Evolutionary conservation across 1,140 invertebrate genomes (phyloP).

Genomic region (Capitella teleta): DNA sequence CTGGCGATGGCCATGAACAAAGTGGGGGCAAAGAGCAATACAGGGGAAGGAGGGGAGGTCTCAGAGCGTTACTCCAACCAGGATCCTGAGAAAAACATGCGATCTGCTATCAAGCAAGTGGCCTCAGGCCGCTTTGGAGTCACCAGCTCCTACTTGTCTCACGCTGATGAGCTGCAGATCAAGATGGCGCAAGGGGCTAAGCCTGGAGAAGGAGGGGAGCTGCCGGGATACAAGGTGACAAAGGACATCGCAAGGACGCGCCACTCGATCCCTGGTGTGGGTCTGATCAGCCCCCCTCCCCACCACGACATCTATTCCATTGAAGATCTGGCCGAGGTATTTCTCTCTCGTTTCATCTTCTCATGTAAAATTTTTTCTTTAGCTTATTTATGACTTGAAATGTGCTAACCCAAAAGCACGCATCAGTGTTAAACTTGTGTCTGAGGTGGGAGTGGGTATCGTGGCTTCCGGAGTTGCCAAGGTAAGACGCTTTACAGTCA

Average conservation of each 20-base stretch:
- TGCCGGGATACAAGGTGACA: constrained; percentile 56
- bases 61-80: constrained; percentile 63
- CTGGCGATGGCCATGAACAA: constrained; percentile 95
- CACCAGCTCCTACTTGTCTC: constrained; percentile 88
- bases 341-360: not conserved
- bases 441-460: constrained; percentile 95
- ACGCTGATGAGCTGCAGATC: constrained; percentile 56
- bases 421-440: constrained; percentile 96
- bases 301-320: constrained; percentile 99
- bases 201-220: constrained; percentile 42
- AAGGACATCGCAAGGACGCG: constrained; percentile 89
- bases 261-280: constrained; percentile 93
- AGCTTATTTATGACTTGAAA: constrained; percentile 94
- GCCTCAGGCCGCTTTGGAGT: constrained; percentile 97
- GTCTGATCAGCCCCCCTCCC: constrained; percentile 93
- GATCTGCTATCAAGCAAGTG: constrained; percentile 66
- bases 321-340: constrained; percentile 88
- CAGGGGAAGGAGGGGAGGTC: constrained; percentile 85
- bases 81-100: constrained; percentile 56
- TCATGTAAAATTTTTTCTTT: not conserved
- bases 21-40: constrained; percentile 91
- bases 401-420: constrained; percentile 89
- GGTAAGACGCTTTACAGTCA: constrained; percentile 41
- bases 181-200: constrained; percentile 46
- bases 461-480: constrained; percentile 96